Evolutionary conservation across 2,888 invertebrate genomes (phyloP).

Genomic region (Megalurothrips usitatus): DNA sequence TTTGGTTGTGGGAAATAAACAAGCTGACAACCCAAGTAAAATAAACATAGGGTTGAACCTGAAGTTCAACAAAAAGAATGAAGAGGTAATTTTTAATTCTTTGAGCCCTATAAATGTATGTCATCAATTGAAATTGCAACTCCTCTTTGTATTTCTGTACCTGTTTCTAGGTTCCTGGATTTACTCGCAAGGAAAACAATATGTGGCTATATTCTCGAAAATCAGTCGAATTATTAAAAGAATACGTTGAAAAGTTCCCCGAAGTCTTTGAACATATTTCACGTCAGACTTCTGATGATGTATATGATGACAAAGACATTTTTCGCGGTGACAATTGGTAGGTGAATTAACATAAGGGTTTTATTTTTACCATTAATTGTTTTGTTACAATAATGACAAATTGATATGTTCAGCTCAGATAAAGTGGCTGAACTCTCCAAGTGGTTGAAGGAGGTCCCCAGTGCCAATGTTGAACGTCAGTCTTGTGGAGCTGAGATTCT

Average conservation of each 20-base stretch:
- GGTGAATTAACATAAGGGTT: slow-evolving; percentile 38
- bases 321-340: slow-evolving; percentile 60
- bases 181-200: slow-evolving; percentile 65
- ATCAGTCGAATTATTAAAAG: slow-evolving; percentile 63
- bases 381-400: neutral
- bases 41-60: slow-evolving; percentile 86
- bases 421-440: slow-evolving; percentile 50
- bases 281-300: slow-evolving; percentile 41
- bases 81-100: slow-evolving; percentile 53
- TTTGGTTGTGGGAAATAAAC: slow-evolving; percentile 48
- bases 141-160: slow-evolving; percentile 6
- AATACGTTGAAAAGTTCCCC: slow-evolving; percentile 68
- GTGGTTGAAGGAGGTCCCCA: slow-evolving; percentile 72
- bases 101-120: neutral
- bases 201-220: slow-evolving; percentile 79
- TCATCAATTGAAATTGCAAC: neutral
- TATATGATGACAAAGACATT: slow-evolving; percentile 52
- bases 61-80: slow-evolving; percentile 74
- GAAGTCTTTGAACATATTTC: slow-evolving; percentile 63
- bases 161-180: slow-evolving; percentile 64
- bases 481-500: slow-evolving; percentile 66
- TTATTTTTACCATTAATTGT: slow-evolving; percentile 14
- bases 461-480: slow-evolving; percentile 56
- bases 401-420: slow-evolving; percentile 47
- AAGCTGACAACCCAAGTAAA: slow-evolving; percentile 46